Base-by-base conservation (phyloP, 2,888 invertebrate genomes). In the Chrysopilus asiliformis region DNA sequence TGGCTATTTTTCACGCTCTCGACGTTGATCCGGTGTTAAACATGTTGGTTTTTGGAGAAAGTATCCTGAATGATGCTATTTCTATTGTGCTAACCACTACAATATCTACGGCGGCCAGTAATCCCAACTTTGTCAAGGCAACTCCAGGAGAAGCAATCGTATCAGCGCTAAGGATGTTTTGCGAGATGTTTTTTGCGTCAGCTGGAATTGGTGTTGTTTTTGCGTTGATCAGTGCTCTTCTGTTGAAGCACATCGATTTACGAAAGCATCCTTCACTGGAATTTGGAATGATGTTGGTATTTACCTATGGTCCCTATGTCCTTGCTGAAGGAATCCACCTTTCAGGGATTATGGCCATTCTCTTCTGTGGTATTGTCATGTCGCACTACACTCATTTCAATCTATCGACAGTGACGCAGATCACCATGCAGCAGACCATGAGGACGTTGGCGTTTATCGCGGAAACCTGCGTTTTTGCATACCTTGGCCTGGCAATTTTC, bases 321-420 rank as follows among this genome's bases (percentile, higher is more conserved):
- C 68, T 98, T 38, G 97, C 98, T 26, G 98, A 98, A 68, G 95
- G 95, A 18, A 79, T 93, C 45, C 87, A 91, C 59, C 66, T 94
- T 38, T 93, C 91, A 50, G 93, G 97, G 43, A 98, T 98, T 41
- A 98, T 98, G 97, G 95, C 98, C 6, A 98, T 98, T 53, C 66
- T 98, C 48, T 95, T 97, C 60, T 94, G 94, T 67, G 98, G 97
- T 6, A 91, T 98, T 55, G 94, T 95, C 2, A 98, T 98, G 98
- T 95, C 95, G 0, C 98, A 98, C 62, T 98, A 98, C 61, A 97
- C 97, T 10, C 98, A 98, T 68, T 90, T 89, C 56, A 98, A 98
- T 63, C 67, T 98, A 28, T 95, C 95, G 2, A 95, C 97, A 1
- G 85, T 98, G 14, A 95, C 97, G 1, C 98, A 98, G 68, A 94